Evolutionary conservation across 2,888 invertebrate species (phyloP).

Genomic region (Acleris literana): DNA sequence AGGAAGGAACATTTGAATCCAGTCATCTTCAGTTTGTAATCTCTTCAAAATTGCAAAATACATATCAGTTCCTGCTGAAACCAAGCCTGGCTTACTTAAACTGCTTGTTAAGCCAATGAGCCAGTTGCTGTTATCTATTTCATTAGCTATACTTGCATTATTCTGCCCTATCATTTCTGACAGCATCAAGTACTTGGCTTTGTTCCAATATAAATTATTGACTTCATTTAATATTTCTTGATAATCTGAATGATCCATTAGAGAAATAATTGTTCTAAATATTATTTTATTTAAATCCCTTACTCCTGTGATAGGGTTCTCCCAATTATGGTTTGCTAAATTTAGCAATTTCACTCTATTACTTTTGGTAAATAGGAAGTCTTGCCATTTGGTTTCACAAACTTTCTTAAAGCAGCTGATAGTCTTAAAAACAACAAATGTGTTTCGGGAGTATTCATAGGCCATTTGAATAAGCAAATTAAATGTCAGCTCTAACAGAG

Average conservation of each 20-base stretch:
- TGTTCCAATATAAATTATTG: conserved; percentile 81
- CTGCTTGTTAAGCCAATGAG: conserved; percentile 67
- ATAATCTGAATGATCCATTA: conserved; percentile 52
- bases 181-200: conserved; percentile 84
- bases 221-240: conserved; percentile 57
- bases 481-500: conserved; percentile 55
- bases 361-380: conserved; percentile 51
- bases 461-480: conserved; percentile 60
- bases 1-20: conserved; percentile 70
- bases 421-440: conserved; percentile 79
- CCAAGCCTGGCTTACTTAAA: conserved; percentile 79
- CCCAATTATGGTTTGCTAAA: conserved; percentile 85
- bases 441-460: conserved; percentile 80
- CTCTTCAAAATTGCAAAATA: conserved; percentile 79
- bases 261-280: conserved; percentile 66
- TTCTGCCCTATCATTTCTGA: conserved; percentile 71
- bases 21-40: conserved; percentile 62
- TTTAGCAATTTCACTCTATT: conserved; percentile 70
- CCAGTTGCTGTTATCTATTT: conserved; percentile 53
- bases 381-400: conserved; percentile 58
- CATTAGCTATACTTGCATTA: conserved; percentile 43
- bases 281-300: conserved; percentile 79
- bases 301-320: conserved; percentile 83
- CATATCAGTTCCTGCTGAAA: conserved; percentile 84
- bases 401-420: conserved; percentile 72